phyloP scores from a whole-genome alignment of 2,113 vertebrate species.

The Polypterus senegalus region DNA sequence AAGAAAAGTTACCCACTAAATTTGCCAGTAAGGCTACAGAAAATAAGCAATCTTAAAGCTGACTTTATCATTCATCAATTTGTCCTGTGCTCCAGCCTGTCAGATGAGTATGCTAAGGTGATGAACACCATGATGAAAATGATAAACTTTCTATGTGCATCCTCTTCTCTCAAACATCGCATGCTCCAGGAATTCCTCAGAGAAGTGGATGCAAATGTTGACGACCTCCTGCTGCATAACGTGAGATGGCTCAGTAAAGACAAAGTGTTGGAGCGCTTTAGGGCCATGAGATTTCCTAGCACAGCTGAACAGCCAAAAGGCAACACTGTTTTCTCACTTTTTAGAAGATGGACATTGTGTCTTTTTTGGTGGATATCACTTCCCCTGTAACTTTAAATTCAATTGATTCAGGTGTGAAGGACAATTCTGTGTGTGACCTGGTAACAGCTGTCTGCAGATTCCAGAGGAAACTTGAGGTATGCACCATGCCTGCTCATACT shows the following conservation, averaged over 20 bases:
- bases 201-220: constrained; percentile 9
- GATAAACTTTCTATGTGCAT: constrained; percentile 16
- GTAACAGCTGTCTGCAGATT: constrained; percentile 5
- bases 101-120: no score
- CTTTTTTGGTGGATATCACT: constrained; percentile 11
- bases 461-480: background rate
- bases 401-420: constrained; percentile 6
- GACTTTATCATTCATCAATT: no score
- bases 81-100: no score
- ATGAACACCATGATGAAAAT: no score
- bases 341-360: constrained; percentile 2
- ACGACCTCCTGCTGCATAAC: background rate
- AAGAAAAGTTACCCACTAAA: no score
- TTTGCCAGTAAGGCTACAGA: no score
- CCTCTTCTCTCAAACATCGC: constrained; percentile 14
- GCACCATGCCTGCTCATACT: no score
- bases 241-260: constrained; percentile 14
- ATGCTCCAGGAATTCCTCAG: constrained; percentile 15
- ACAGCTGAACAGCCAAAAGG: constrained; percentile 13
- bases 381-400: constrained; percentile 7
- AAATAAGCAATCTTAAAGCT: no score
- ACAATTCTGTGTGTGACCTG: constrained; percentile 5
- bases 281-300: constrained; percentile 11
- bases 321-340: constrained; percentile 10
- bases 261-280: constrained; percentile 14